Percentiles rank a stretch among this genome's conserved stretches.
These are phyloP conservation scores for Sclerodermus sp. DNA, from an alignment of 2,888 invertebrate genomes.

Conservation along the genomic window DNA sequence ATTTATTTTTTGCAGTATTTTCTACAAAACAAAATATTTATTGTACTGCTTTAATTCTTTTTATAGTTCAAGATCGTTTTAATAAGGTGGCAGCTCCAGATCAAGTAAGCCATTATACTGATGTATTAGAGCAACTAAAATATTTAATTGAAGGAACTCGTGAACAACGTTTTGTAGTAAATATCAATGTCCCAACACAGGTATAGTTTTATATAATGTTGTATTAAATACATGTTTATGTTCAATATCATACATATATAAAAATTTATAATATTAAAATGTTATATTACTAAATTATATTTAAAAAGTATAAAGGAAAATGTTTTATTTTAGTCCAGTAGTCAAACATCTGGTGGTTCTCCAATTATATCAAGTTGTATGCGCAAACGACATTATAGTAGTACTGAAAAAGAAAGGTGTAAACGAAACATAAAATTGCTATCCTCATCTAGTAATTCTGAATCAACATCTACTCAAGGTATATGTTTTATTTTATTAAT, in stretches of 20 bases:
- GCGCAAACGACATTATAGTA: slow-evolving; percentile 45
- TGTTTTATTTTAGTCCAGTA: slow-evolving; percentile 26
- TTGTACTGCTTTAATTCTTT: neutral
- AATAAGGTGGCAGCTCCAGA: slow-evolving; percentile 42
- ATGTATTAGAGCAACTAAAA: slow-evolving; percentile 49
- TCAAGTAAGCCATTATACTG: slow-evolving; percentile 43
- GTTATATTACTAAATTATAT: neutral
- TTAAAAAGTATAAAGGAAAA: neutral
- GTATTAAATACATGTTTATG: neutral
- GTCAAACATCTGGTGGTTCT: slow-evolving; percentile 37
- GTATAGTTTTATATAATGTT: slow-evolving; percentile 11
- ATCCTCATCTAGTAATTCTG: slow-evolving; percentile 21
- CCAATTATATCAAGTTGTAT: slow-evolving; percentile 44
- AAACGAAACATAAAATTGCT: slow-evolving; percentile 38
- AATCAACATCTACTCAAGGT: slow-evolving; percentile 26
- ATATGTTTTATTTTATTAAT: slow-evolving; percentile 9
- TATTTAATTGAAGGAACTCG: slow-evolving; percentile 49
- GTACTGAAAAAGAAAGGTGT: slow-evolving; percentile 41
- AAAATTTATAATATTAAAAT: neutral
- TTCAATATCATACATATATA: neutral
- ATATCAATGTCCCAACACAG: slow-evolving; percentile 52
- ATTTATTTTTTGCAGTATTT: neutral
- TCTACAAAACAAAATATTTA: neutral
- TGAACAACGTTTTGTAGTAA: slow-evolving; percentile 51
- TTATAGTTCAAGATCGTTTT: slow-evolving; percentile 48